phyloP scores from a whole-genome alignment of 2,797 vertebrate genomes.

The Sorex maritimensis region DNA sequence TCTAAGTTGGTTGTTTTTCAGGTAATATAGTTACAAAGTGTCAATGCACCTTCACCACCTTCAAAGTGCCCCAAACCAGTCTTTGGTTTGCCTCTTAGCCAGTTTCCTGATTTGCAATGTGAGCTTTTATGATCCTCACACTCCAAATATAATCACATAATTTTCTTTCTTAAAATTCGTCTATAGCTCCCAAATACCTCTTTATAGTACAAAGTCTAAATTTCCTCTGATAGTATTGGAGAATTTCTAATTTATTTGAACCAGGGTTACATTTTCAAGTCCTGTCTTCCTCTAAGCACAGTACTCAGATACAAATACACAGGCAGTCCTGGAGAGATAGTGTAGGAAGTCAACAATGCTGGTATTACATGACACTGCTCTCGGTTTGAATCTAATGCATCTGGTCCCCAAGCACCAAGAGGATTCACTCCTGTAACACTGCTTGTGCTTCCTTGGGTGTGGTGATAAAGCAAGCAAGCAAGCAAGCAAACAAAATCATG shows the following conservation, averaged over 20 bases:
- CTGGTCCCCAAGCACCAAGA: too few relatives aligned
- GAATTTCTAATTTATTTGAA: constrained; percentile 4
- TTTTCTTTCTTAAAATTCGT: constrained; percentile 14
- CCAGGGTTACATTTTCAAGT: not conserved
- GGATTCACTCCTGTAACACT: too few relatives aligned
- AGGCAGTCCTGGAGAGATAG: not conserved
- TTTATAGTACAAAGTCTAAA: not conserved
- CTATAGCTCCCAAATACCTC: not conserved
- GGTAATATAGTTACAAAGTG: too few relatives aligned
- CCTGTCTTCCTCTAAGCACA: not conserved
- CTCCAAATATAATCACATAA: not conserved
- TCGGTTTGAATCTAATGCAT: too few relatives aligned
- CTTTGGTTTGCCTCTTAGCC: not conserved
- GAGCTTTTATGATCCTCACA: not conserved
- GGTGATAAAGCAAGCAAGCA: too few relatives aligned
- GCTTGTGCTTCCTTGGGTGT: too few relatives aligned
- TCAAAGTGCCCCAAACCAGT: not conserved
- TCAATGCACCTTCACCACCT: too few relatives aligned
- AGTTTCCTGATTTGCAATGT: not conserved
- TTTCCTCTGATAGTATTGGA: not conserved
- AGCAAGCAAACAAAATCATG: too few relatives aligned
- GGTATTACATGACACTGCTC: too few relatives aligned
- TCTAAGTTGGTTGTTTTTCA: not conserved
- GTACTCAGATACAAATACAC: not conserved
- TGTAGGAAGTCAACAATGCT: too few relatives aligned